phyloP scores from a whole-genome alignment of 1,140 invertebrate genomes.

The Augochlora pura region DNA sequence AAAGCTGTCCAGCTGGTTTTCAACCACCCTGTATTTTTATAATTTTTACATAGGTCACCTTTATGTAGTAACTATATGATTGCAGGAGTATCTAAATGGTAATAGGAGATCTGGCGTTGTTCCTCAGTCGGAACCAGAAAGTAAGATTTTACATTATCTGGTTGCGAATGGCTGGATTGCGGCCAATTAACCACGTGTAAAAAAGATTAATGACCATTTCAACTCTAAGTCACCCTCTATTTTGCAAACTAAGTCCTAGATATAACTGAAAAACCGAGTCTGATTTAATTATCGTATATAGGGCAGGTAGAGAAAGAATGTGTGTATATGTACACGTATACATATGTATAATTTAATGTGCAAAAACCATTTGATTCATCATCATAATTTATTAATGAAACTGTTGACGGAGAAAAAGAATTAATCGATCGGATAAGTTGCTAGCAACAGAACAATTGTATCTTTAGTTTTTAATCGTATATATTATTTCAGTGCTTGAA shows the following conservation, averaged over 20 bases:
- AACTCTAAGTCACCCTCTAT: slow-evolving; percentile 72
- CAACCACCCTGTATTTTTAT: slow-evolving; percentile 1
- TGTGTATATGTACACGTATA: slow-evolving; percentile 15
- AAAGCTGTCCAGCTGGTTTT: neutral
- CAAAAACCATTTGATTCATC: slow-evolving; percentile 28
- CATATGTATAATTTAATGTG: slow-evolving; percentile 20
- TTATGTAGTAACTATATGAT: slow-evolving; percentile 31
- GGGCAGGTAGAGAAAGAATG: slow-evolving; percentile 36
- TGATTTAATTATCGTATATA: slow-evolving; percentile 51
- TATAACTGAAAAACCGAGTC: slow-evolving; percentile 56
- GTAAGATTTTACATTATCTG: slow-evolving; percentile 79
- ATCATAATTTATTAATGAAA: neutral
- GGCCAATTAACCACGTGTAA: slow-evolving; percentile 72
- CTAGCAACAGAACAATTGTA: neutral
- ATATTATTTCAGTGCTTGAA: neutral
- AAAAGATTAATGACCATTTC: slow-evolving; percentile 57
- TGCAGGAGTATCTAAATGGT: slow-evolving; percentile 78
- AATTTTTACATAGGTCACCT: slow-evolving; percentile 17
- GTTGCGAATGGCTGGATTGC: slow-evolving; percentile 79
- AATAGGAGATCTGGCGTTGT: slow-evolving; percentile 74
- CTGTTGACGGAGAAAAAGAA: neutral
- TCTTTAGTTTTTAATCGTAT: neutral
- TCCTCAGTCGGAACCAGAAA: slow-evolving; percentile 79
- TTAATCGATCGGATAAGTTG: neutral
- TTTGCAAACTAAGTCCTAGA: slow-evolving; percentile 66